phyloP scores from a whole-genome alignment of 2,888 invertebrate genomes.

The Eupithecia dodoneata region DNA sequence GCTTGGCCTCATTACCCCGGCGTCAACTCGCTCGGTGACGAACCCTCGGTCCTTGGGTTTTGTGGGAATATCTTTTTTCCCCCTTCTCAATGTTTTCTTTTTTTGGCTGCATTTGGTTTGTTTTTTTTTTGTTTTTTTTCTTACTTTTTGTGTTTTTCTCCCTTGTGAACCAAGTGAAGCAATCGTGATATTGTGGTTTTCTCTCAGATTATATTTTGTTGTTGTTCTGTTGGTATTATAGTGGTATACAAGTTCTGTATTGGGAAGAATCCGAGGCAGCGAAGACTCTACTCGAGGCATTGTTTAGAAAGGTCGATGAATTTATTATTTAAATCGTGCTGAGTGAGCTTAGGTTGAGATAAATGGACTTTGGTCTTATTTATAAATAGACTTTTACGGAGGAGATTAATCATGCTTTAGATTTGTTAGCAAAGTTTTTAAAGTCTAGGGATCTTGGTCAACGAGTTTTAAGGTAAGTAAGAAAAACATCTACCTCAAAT shows the following conservation, averaged over 20 bases:
- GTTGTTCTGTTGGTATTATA: neutral
- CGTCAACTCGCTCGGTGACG: too few relatives aligned
- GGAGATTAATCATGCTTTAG: neutral
- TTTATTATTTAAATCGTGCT: conserved; percentile 28
- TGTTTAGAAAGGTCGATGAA: conserved; percentile 36
- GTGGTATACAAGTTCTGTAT: neutral
- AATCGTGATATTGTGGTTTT: neutral
- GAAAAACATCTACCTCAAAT: conserved; percentile 10
- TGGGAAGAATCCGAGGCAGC: neutral
- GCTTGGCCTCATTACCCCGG: too few relatives aligned
- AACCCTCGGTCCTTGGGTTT: too few relatives aligned
- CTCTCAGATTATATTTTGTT: neutral
- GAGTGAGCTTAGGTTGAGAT: conserved; percentile 12
- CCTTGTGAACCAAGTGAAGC: too few relatives aligned
- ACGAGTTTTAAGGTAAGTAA: neutral
- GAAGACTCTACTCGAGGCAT: conserved; percentile 20
- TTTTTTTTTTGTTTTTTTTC: too few relatives aligned
- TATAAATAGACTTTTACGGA: neutral
- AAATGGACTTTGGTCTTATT: conserved; percentile 5
- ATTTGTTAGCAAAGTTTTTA: neutral
- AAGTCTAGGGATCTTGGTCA: conserved; percentile 10
- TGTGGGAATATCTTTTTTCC: too few relatives aligned
- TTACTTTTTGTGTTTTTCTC: too few relatives aligned
- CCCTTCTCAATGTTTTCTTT: too few relatives aligned
- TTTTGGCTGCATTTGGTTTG: too few relatives aligned